Evolutionary conservation across 1,140 invertebrate genomes (phyloP), one percentile per base, ranked within the genome.

Genomic region (Wiebesia pumilae): DNA sequence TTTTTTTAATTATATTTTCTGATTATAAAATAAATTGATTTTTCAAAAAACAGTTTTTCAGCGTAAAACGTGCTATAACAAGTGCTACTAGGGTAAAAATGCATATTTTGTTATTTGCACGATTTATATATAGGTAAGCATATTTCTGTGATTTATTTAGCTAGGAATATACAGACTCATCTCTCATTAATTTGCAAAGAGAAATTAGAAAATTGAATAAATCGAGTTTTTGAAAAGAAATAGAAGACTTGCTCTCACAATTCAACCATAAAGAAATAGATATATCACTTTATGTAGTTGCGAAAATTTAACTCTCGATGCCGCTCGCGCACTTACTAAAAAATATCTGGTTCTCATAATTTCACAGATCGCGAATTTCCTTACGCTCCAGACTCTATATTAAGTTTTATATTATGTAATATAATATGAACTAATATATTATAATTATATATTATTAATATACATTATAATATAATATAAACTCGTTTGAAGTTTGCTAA

Each of bases 241-340:
- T 62, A 10, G 38, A 83, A 54, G 81, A 83, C 47, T 33, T 14
- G 14, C 16, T 43, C 43, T 35, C 19, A 67, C 35, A 38, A 40
- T 75, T 58, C 51, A 19, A 33, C 19, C 81, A 3, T 24, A 12
- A 1, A 19, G 0, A 9, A 2, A 27, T 35, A 62, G 12, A 14
- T n/a, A 47, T 19, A 62, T 38, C 24, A 30, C 30, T 27, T 62
- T 80, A 62, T 80, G 54, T 65, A 38, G 54, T n/a, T 14, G 33
- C 14, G 51, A 73, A 75, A 83, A 83, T 83, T 83, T 83, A 69
- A 83, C 69, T 73, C 81, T 71, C 69, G 24, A 35, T 24, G 58
- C 30, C 47, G 62, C 62, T 43, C 38, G 51, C 14, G 33, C 75
- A 27, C 43, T 47, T 16, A 75, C 71, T 43, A 75, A 43, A 71